These are phyloP conservation scores for Xenus cinereus DNA, from an alignment of 2,113 vertebrate species.

Conservation along the genomic window DNA sequence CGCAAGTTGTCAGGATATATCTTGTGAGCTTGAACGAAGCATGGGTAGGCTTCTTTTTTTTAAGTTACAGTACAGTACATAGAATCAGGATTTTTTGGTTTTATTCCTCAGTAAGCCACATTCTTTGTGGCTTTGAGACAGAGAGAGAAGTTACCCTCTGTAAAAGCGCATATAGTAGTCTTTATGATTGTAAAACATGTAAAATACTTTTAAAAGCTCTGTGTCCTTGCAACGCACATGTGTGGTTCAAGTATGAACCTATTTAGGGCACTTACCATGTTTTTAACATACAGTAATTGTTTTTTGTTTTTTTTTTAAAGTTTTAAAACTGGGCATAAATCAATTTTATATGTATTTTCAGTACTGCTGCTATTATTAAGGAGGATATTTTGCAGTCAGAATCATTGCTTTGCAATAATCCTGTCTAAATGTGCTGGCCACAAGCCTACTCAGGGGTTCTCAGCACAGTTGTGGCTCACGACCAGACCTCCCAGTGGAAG, in stretches of 20 bases:
- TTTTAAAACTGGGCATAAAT: background rate
- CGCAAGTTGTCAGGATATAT: background rate
- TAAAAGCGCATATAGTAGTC: background rate
- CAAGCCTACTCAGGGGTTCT: background rate
- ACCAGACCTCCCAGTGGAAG: background rate
- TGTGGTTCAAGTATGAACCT: background rate
- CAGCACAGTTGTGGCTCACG: background rate
- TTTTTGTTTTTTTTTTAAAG: background rate
- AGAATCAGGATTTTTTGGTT: background rate
- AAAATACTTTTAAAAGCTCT: background rate
- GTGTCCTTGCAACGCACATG: background rate
- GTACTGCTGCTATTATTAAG: background rate
- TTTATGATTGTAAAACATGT: background rate
- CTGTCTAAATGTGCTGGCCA: background rate
- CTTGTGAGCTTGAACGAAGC: background rate
- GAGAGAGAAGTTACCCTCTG: background rate
- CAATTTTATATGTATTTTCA: background rate
- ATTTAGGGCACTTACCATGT: background rate
- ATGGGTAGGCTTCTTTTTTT: background rate
- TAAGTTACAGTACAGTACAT: background rate
- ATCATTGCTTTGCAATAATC: background rate
- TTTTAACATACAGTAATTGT: background rate
- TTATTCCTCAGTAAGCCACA: background rate
- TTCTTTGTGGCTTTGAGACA: background rate
- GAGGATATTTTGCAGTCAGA: background rate